Evolutionary conservation across 2,797 vertebrate genomes (phyloP).

Genomic region (Coregonus ussuriensis): DNA sequence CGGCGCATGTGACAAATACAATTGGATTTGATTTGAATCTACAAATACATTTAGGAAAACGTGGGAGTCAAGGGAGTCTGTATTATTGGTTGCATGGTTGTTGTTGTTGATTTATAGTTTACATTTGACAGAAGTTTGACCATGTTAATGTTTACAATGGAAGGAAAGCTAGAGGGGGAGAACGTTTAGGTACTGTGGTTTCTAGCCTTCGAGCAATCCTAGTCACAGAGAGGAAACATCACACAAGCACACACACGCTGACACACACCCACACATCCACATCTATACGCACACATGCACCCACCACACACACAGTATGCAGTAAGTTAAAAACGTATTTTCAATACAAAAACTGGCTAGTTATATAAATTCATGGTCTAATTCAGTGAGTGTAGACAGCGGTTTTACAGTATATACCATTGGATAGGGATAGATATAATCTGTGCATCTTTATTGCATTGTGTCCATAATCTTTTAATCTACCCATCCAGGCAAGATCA

Average conservation of each 20-base stretch:
- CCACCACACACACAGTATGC: slow-evolving; percentile 6
- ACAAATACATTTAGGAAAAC: neutral
- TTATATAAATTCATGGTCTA: no score
- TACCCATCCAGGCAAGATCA: slow-evolving; percentile 35
- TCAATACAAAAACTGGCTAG: no score
- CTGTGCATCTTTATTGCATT: slow-evolving; percentile 37
- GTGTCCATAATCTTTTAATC: slow-evolving; percentile 43
- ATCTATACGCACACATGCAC: slow-evolving; percentile 23
- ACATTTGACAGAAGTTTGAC: slow-evolving; percentile 45
- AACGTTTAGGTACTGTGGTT: slow-evolving; percentile 61
- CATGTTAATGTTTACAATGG: slow-evolving; percentile 35
- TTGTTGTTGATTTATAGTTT: slow-evolving; percentile 69
- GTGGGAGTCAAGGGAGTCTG: neutral
- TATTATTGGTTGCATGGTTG: slow-evolving; percentile 32
- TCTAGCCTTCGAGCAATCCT: slow-evolving; percentile 18
- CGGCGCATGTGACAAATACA: no score
- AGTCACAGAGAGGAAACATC: slow-evolving; percentile 67
- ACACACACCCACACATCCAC: slow-evolving; percentile 1
- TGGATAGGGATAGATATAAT: slow-evolving; percentile 47
- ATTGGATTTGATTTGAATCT: neutral
- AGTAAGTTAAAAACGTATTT: no score
- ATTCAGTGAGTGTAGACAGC: no score
- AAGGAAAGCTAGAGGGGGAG: slow-evolving; percentile 48
- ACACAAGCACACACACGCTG: slow-evolving; percentile 16
- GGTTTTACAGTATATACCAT: neutral